Evolutionary conservation across 92 coral and sea anemone genomes (phyloP), one percentile per base, ranked within the genome.

Genomic region (Phenganax subtilis): DNA sequence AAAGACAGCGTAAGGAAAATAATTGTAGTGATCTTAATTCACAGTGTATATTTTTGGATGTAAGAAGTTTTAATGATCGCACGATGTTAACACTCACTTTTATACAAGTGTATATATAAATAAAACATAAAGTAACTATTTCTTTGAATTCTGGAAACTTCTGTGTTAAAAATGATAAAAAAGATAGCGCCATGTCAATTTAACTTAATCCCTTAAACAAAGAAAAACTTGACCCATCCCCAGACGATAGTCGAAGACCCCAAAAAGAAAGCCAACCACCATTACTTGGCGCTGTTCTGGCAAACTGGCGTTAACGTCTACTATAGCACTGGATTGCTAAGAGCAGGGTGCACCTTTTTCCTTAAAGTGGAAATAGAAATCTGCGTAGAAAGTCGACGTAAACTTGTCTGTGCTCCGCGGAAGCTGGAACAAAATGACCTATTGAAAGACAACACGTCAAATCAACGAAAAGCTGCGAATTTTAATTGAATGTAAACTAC

Each of bases 361-460:
- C 47, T 37, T 37, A 37, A 37, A 14, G 9, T 77, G 17, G 63
- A 52, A 60, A 60, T 53, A 90, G 44, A 66, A 91, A 91, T 76
- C 78, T 89, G 57, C 87, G 91, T 59, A 96, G 70, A 68, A 96
- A 96, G 56, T 96, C 97, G 17, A 76, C 80, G 75, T 96, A 96
- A 60, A 86, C 89, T 80, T 92, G 92, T 73, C 87, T 88, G 53
- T 92, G 89, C 0, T 86, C 86, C 6, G 99, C 87, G 25, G 90
- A 76, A 14, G 99, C 90, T 61, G 99, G 97, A 11, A 96, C 96
- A 74, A 96, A 96, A 89, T 96, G 99, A 9, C 99, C 99, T 96
- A 81, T 10, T 55, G 57, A 62, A 68, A n/a, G 63, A 64, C 31
- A 20, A 64, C 31, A 20, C 11, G 83, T 80, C 30, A 69, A 20